Evolutionary conservation across 2,113 vertebrate species (phyloP), one percentile per base, ranked within the genome.

Genomic region (Hassar affinis): DNA sequence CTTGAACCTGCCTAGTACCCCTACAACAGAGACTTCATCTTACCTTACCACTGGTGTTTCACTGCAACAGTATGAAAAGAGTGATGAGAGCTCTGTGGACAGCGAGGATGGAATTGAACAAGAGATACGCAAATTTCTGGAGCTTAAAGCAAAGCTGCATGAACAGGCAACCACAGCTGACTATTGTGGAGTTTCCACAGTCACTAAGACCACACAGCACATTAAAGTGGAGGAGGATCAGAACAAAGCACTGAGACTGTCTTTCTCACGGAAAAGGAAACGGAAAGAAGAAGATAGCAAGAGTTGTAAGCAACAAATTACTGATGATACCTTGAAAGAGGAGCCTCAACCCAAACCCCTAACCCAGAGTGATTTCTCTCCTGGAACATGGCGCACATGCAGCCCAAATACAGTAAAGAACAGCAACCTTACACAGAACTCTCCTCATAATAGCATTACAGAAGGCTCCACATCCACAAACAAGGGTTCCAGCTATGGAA

Each of bases 91-190:
- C 85, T 95, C 95, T 0, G 90, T 97, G 85, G 97, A 99, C 84
- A 99, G 98, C 0, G 97, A 97, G 4, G 97, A 99, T 54, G 97
- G 98, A 30, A 98, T 99, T 2, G 98, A 99, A 87, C 96, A 95
- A 85, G 97, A 99, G 89, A 99, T 99, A 90, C 91, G 94, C 47
- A 95, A 92, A 0, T 99, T 97, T 85, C 89, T 99, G 75, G 98
- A 97, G 80, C 93, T 95, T 85, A 99, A 98, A 89, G 97, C 97
- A 0, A 96, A 95, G 89, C 91, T 95, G 0, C 93, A 94, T 79
- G 90, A 90, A 75, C 89, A 93, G 82, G 88, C 87, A 62, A 49
- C 92, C 18, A 87, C 85, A 49, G 14, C 80, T 78, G 77, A 47
- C 27, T 51, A 82, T 17, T 30, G 82, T 42, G 66, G 2, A 61